Evolutionary conservation across 2,113 vertebrate species (phyloP).

Genomic region (Entomyzon cyanotis): DNA sequence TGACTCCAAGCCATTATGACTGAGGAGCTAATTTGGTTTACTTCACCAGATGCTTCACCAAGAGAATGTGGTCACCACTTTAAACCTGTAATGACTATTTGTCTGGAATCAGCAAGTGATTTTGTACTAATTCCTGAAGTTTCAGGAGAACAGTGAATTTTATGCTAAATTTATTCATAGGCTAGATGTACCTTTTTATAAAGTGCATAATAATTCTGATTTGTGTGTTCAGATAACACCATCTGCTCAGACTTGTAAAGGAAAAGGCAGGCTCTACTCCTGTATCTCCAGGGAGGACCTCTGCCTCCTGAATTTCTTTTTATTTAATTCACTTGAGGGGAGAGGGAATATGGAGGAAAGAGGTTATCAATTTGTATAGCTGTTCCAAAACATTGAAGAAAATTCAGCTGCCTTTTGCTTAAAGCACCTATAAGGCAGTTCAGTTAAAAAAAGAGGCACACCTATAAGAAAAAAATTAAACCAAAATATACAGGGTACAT

Average conservation of each 20-base stretch:
- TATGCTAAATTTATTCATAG: slow-evolving; percentile 57
- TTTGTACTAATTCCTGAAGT: slow-evolving; percentile 29
- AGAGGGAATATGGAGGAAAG: background rate
- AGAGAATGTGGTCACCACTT: background rate
- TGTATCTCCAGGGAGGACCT: background rate
- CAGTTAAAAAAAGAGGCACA: background rate
- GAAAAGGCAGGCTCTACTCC: background rate
- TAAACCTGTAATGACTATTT: background rate
- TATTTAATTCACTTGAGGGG: background rate
- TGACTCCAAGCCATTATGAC: background rate
- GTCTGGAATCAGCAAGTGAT: background rate
- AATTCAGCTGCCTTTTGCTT: background rate
- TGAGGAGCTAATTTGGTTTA: background rate
- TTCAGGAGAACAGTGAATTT: background rate
- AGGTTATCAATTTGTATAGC: background rate
- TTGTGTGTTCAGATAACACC: background rate
- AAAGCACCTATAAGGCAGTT: background rate
- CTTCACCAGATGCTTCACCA: background rate
- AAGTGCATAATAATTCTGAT: slow-evolving; percentile 11
- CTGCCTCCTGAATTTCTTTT: background rate
- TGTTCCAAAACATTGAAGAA: background rate
- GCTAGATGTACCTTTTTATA: background rate
- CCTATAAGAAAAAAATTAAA: background rate
- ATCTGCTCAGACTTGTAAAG: background rate
- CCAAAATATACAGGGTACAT: background rate